These are phyloP conservation scores for Aphelocoma californica DNA, from an alignment of 2,797 vertebrate genomes.

Conservation along the genomic window DNA sequence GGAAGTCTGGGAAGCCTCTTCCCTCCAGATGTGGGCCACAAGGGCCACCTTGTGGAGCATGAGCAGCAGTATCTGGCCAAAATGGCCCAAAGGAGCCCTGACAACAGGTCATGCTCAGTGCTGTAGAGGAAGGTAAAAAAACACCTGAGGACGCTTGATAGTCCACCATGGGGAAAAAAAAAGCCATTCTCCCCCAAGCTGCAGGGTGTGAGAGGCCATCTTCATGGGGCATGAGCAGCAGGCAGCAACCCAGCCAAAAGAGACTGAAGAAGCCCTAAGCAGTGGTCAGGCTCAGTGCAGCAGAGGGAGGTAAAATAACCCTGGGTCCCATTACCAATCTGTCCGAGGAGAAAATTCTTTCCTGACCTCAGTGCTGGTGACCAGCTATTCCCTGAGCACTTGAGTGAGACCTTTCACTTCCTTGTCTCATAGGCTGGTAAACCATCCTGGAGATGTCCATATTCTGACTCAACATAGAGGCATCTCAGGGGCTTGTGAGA, in stretches of 20 bases:
- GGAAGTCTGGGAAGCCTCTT: too few relatives aligned
- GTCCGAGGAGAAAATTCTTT: neutral
- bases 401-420: neutral
- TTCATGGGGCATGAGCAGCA: neutral
- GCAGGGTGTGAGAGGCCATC: too few relatives aligned
- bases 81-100: too few relatives aligned
- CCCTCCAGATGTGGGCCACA: too few relatives aligned
- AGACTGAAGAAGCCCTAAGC: neutral
- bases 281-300: neutral
- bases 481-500: neutral
- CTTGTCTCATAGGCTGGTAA: neutral
- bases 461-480: neutral
- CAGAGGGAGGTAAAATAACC: neutral
- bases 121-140: neutral
- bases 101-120: neutral
- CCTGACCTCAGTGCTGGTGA: rapidly evolving
- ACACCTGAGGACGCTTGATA: neutral
- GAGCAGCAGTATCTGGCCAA: too few relatives aligned
- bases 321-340: too few relatives aligned
- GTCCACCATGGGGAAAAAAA: too few relatives aligned
- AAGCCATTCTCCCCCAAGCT: neutral
- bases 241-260: neutral
- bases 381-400: neutral
- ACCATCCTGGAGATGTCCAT: neutral
- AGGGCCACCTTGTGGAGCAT: too few relatives aligned